Percentiles rank a stretch among this genome's conserved stretches.
These are phyloP conservation scores for Pegoplata infirma DNA, from an alignment of 2,888 invertebrate genomes.

Conservation along the genomic window DNA sequence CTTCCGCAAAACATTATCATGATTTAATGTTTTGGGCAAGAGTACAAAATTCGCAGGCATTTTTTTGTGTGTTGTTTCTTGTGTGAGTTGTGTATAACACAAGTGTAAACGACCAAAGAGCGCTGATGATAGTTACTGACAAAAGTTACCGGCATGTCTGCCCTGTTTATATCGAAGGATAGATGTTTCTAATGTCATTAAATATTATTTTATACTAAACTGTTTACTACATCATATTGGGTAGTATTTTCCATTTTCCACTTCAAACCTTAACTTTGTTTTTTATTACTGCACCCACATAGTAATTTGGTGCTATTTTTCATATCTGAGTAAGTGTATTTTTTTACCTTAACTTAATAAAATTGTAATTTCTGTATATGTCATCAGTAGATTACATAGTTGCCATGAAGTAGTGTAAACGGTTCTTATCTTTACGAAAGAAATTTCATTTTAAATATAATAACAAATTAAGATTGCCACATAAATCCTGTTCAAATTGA, in stretches of 20 bases:
- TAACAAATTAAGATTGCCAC: too few species aligned
- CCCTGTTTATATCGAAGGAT: too few species aligned
- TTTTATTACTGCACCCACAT: neutral
- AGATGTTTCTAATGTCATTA: too few species aligned
- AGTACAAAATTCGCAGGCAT: too few species aligned
- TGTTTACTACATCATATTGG: neutral
- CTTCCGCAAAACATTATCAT: too few species aligned
- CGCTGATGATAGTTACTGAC: too few species aligned
- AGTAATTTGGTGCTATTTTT: neutral
- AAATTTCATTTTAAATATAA: constrained; percentile 3
- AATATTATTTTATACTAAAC: constrained; percentile 21
- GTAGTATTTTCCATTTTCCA: too few species aligned
- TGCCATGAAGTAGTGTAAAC: neutral
- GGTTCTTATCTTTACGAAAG: neutral
- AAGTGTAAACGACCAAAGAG: too few species aligned
- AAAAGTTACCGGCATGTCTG: too few species aligned
- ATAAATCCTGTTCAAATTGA: neutral
- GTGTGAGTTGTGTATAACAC: too few species aligned
- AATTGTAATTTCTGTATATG: constrained; percentile 39
- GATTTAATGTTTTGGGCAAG: too few species aligned
- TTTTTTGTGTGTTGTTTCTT: too few species aligned
- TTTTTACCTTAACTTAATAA: constrained; percentile 33
- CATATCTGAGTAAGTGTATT: neutral
- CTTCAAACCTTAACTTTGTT: neutral
- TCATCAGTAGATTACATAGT: constrained; percentile 39